Conservation (phyloP, 2,888 invertebrate species). For the Sycophila texana region DNA sequence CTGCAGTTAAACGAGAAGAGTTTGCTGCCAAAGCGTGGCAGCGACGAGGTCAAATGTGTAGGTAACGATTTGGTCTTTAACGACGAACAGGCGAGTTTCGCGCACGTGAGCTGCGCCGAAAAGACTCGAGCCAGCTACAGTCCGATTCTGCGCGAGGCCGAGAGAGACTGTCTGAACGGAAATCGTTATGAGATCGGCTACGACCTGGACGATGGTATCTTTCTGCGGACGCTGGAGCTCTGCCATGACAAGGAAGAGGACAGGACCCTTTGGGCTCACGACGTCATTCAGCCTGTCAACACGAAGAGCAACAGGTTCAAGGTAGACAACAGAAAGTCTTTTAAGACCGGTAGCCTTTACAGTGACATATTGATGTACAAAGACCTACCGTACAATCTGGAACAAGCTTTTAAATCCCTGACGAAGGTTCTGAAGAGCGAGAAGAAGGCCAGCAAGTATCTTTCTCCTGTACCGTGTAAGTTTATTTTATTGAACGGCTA, state of each 20-base stretch:
- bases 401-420: neutral
- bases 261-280: conserved; percentile 78
- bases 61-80: neutral
- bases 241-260: conserved; percentile 78
- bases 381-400: conserved; percentile 28
- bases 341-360: conserved; percentile 30
- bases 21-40: neutral
- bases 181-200: conserved; percentile 35
- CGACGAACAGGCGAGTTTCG: neutral
- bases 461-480: conserved; percentile 14
- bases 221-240: conserved; percentile 71
- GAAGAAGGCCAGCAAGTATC: conserved; percentile 1
- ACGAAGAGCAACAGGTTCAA: neutral
- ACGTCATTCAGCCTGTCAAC: conserved; percentile 72
- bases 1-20: neutral
- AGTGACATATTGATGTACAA: conserved; percentile 62
- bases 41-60: conserved; percentile 63
- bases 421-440: conserved; percentile 62
- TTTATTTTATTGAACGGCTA: neutral
- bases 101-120: conserved; percentile 30
- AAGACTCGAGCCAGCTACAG: conserved; percentile 23
- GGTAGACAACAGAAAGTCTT: neutral
- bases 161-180: conserved; percentile 29
- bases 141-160: conserved; percentile 5
- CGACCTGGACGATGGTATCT: conserved; percentile 13